phyloP scores from a whole-genome alignment of 2,797 vertebrate genomes.

The Microctenopoma steveboyesi region DNA sequence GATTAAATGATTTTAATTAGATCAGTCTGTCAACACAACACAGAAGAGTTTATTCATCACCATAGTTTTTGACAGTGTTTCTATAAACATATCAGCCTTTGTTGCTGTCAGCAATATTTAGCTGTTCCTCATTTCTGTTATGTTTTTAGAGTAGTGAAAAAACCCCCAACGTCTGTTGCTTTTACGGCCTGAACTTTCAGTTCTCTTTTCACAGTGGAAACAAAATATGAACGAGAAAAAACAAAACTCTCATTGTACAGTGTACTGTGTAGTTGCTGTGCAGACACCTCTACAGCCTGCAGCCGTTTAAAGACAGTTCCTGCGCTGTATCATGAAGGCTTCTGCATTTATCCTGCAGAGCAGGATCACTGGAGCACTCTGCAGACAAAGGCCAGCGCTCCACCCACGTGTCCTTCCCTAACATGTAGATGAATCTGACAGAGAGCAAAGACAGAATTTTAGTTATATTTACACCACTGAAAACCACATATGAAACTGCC shows the following conservation, averaged over 20 bases:
- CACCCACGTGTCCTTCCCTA: conserved; percentile 82
- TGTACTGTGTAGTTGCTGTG: neutral
- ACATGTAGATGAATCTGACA: conserved; percentile 72
- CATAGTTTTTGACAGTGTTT: too few relatives aligned
- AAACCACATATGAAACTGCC: too few relatives aligned
- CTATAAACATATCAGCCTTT: too few relatives aligned
- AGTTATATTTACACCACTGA: too few relatives aligned
- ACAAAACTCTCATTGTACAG: too few relatives aligned
- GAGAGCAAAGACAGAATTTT: neutral
- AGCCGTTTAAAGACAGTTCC: conserved; percentile 53
- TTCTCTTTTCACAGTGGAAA: conserved; percentile 7
- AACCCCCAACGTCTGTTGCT: accelerated
- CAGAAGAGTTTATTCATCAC: neutral
- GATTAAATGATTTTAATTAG: neutral
- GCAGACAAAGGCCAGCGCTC: conserved; percentile 75
- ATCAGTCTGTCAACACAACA: neutral
- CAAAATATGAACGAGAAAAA: neutral
- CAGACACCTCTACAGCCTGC: conserved; percentile 53
- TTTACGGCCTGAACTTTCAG: neutral
- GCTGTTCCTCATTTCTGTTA: neutral
- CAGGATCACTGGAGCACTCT: conserved; percentile 61
- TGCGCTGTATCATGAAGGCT: conserved; percentile 41
- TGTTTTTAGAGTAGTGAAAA: neutral
- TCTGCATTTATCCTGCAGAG: conserved; percentile 57
- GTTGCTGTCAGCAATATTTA: neutral